Conservation (phyloP, 1,140 invertebrate genomes). For the Solenopsis invicta region DNA sequence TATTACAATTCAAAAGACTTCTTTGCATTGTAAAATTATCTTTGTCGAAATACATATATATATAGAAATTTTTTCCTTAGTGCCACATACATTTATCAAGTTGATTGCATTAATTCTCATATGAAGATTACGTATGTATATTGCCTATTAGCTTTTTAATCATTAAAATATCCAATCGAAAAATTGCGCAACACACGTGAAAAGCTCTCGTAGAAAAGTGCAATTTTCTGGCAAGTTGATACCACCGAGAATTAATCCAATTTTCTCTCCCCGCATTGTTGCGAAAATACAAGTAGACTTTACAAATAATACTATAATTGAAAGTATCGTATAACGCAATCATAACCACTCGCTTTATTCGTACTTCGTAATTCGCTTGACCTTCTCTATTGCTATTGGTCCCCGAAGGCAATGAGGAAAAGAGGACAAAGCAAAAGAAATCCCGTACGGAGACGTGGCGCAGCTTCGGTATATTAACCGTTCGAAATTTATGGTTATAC, state of each 20-base stretch:
- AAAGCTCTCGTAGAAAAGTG: not conserved
- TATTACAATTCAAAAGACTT: not conserved
- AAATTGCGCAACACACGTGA: not conserved
- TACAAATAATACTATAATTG: slow-evolving; percentile 27
- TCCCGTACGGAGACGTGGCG: slow-evolving; percentile 15
- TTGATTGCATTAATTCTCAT: not conserved
- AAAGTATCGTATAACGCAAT: slow-evolving; percentile 10
- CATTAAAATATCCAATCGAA: not conserved
- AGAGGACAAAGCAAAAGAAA: slow-evolving; percentile 31
- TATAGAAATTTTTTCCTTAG: not conserved
- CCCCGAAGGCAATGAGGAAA: slow-evolving; percentile 18
- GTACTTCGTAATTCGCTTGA: slow-evolving; percentile 42
- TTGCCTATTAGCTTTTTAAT: not conserved
- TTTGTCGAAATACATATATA: not conserved
- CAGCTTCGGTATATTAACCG: slow-evolving; percentile 62
- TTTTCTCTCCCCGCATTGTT: slow-evolving; percentile 14
- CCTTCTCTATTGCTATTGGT: slow-evolving; percentile 28
- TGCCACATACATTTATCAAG: not conserved
- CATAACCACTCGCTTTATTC: slow-evolving; percentile 20
- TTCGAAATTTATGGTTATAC: slow-evolving; percentile 64
- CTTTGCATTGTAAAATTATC: not conserved
- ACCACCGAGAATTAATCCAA: slow-evolving; percentile 8
- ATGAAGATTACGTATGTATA: not conserved
- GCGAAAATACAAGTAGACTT: slow-evolving; percentile 10
- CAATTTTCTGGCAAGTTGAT: not conserved